Evolutionary conservation across 2,888 invertebrate genomes (phyloP).

Genomic region (Lysandra bellargus): DNA sequence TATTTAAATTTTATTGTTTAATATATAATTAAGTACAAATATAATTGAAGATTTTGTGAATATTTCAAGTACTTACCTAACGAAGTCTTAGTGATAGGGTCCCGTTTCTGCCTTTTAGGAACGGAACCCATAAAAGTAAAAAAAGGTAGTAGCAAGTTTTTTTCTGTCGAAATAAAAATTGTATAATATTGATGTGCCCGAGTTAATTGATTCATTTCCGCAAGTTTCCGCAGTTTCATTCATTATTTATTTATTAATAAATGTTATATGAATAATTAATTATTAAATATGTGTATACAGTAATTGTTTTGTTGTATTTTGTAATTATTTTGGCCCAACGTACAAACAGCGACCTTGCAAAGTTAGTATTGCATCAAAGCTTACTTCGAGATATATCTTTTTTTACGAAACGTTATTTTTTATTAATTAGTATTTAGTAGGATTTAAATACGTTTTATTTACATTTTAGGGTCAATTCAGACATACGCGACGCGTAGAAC

Average conservation of each 20-base stretch:
- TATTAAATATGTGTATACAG: neutral
- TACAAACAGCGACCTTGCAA: neutral
- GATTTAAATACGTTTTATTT: too few species aligned
- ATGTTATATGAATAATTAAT: neutral
- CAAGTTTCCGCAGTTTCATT: neutral
- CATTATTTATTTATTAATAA: neutral
- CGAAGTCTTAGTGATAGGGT: too few species aligned
- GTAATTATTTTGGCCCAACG: slow-evolving; percentile 1
- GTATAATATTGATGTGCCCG: neutral
- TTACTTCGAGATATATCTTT: neutral
- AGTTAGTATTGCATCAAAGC: neutral
- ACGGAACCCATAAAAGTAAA: too few species aligned
- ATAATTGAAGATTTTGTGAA: too few species aligned
- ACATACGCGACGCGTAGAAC: too few species aligned
- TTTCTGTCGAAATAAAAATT: neutral
- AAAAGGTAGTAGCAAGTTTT: neutral
- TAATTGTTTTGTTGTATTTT: neutral
- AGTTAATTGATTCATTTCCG: neutral
- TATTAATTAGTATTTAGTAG: neutral
- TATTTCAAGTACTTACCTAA: too few species aligned
- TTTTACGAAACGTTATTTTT: neutral
- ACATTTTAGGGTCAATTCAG: too few species aligned
- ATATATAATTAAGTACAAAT: too few species aligned
- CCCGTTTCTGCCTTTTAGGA: too few species aligned
- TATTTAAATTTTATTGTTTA: too few species aligned